Conservation (phyloP, 1,140 invertebrate genomes). For the Physella acuta region DNA sequence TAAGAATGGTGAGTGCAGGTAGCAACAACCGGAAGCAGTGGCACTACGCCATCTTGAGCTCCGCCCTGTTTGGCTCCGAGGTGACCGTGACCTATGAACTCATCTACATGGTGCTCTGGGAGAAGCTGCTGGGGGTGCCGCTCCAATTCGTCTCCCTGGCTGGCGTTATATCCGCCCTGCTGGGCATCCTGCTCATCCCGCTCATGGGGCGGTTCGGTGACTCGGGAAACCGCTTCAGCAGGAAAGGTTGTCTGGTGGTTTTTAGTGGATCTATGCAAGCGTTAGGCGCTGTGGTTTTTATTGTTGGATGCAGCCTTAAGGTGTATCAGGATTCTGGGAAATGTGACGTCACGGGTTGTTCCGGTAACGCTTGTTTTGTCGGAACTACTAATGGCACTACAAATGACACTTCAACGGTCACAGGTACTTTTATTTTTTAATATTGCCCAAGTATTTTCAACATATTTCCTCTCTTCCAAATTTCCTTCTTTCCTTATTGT, state of each 20-base stretch:
- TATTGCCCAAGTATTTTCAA: too few relatives aligned
- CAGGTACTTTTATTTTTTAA: too few relatives aligned
- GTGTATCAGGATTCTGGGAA: too few relatives aligned
- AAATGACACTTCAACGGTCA: too few relatives aligned
- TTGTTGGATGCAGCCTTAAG: neutral
- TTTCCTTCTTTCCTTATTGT: too few relatives aligned
- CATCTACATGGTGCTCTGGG: conserved; percentile 1
- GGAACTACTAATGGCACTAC: too few relatives aligned
- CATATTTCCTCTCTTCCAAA: too few relatives aligned
- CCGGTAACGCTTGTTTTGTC: too few relatives aligned
- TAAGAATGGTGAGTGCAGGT: too few relatives aligned
- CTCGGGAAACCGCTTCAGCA: neutral
- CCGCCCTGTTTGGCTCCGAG: neutral
- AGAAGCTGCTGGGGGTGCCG: neutral
- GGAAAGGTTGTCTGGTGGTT: neutral
- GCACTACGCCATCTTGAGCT: neutral
- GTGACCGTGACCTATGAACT: neutral
- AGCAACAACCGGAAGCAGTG: too few relatives aligned
- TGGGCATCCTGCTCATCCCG: neutral
- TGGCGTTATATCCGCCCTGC: neutral
- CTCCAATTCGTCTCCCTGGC: neutral
- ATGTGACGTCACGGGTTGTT: too few relatives aligned
- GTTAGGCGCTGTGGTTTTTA: neutral
- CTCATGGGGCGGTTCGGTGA: neutral
- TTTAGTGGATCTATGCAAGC: neutral